A percentile compares a stretch with the other conserved stretches of the same genome.
Evolutionary conservation across 1,140 invertebrate genomes (phyloP).

Genomic region (Lordiphosa clarofinis): DNA sequence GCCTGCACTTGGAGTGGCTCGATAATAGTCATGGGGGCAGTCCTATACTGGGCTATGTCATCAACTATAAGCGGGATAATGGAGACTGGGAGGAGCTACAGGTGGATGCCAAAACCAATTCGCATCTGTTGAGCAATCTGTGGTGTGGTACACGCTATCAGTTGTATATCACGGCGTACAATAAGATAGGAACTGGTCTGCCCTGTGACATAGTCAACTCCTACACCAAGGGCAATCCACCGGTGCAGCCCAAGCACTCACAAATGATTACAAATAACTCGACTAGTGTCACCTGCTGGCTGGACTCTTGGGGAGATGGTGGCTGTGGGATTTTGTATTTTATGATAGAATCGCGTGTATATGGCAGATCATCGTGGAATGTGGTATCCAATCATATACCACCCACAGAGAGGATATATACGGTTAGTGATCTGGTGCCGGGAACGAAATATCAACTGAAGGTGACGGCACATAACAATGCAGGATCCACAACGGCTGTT

Average conservation of each 20-base stretch:
- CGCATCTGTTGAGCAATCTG: constrained; percentile 88
- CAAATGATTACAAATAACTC: constrained; percentile 93
- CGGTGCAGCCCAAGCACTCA: constrained; percentile 89
- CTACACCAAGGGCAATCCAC: constrained; percentile 90
- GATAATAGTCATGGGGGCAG: constrained; percentile 86
- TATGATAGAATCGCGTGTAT: constrained; percentile 85
- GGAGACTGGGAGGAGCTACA: constrained; percentile 94
- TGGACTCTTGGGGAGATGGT: constrained; percentile 93
- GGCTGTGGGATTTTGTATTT: constrained; percentile 94
- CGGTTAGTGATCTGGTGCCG: constrained; percentile 88
- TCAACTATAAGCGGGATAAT: constrained; percentile 92
- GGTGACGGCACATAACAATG: constrained; percentile 95
- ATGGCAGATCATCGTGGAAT: constrained; percentile 82
- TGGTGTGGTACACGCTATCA: constrained; percentile 93
- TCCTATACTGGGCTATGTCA: constrained; percentile 89
- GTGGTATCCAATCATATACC: constrained; percentile 89
- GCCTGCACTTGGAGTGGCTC: constrained; percentile 85
- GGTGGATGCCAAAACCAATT: constrained; percentile 88
- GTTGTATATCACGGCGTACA: constrained; percentile 92
- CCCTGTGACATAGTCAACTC: constrained; percentile 92
- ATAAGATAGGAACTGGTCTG: constrained; percentile 92
- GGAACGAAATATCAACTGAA: constrained; percentile 93
- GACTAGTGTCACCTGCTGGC: constrained; percentile 92
- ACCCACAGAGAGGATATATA: constrained; percentile 88
- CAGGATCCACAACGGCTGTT: constrained; percentile 91